Conservation (phyloP, 2,888 invertebrate species). For the Athripsodes cinereus region DNA sequence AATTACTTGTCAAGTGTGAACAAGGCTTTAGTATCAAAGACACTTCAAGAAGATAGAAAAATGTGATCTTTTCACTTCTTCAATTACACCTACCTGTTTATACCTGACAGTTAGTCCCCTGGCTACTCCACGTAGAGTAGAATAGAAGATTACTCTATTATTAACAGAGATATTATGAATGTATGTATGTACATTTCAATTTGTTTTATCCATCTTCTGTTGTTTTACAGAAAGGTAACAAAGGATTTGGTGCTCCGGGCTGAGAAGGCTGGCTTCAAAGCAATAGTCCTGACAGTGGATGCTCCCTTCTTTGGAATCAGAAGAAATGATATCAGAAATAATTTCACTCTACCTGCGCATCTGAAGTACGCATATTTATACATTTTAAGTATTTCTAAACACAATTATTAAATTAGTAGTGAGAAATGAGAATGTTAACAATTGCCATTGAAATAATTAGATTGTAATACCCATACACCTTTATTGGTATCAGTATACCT, state of each 20-base stretch:
- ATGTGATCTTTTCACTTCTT: no score
- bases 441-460: no score
- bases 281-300: conserved; percentile 83
- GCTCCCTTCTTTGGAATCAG: conserved; percentile 82
- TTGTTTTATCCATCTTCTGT: conserved; percentile 36
- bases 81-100: no score
- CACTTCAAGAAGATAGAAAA: no score
- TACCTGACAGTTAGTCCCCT: no score
- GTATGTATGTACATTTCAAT: neutral
- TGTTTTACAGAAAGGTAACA: conserved; percentile 55
- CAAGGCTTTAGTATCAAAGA: no score
- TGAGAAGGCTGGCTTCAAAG: conserved; percentile 79
- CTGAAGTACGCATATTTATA: conserved; percentile 10
- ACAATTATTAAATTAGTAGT: no score
- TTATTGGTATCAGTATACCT: no score
- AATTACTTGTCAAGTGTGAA: no score
- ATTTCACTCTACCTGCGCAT: conserved; percentile 66
- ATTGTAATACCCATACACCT: no score
- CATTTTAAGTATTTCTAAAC: neutral
- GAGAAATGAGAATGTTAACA: no score
- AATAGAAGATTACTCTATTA: neutral
- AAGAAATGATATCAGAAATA: conserved; percentile 74
- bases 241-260: conserved; percentile 67
- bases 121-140: neutral
- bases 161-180: neutral